phyloP scores from a whole-genome alignment of 2,113 vertebrate genomes.

The Xerus inauris region DNA sequence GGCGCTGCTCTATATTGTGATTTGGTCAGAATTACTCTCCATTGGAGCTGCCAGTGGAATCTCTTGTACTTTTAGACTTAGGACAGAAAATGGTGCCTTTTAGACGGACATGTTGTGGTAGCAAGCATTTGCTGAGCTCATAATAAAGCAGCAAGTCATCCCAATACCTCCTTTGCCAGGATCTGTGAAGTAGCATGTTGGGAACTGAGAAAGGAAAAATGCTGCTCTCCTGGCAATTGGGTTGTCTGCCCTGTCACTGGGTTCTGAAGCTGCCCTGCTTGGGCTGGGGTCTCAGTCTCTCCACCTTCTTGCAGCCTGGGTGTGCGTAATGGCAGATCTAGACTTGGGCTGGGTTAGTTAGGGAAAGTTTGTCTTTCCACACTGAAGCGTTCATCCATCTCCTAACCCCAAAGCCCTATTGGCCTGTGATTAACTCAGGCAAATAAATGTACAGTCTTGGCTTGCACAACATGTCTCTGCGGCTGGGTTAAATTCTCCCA shows the following conservation, averaged over 20 bases:
- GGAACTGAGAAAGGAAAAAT: neutral
- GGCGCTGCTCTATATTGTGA: neutral
- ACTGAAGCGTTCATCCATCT: neutral
- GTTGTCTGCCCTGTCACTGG: neutral
- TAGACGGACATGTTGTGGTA: neutral
- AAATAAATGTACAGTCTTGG: rapidly evolving
- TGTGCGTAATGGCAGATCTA: neutral
- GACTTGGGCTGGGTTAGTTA: neutral
- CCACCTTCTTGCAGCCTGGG: neutral
- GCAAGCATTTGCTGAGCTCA: neutral
- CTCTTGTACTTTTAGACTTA: neutral
- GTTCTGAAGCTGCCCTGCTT: neutral
- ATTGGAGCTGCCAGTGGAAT: neutral
- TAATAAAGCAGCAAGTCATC: neutral
- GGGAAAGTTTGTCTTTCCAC: neutral
- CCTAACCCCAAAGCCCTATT: neutral
- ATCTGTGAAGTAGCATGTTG: neutral
- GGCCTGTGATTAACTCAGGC: rapidly evolving
- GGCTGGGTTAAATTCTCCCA: neutral
- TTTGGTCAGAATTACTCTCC: neutral
- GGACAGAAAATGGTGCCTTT: neutral
- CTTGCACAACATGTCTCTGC: rapidly evolving
- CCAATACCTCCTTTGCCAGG: neutral
- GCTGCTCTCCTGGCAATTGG: neutral
- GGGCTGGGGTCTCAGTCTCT: neutral